Base-by-base conservation (phyloP, 2,888 invertebrate genomes). In the Hipparchia semele region DNA sequence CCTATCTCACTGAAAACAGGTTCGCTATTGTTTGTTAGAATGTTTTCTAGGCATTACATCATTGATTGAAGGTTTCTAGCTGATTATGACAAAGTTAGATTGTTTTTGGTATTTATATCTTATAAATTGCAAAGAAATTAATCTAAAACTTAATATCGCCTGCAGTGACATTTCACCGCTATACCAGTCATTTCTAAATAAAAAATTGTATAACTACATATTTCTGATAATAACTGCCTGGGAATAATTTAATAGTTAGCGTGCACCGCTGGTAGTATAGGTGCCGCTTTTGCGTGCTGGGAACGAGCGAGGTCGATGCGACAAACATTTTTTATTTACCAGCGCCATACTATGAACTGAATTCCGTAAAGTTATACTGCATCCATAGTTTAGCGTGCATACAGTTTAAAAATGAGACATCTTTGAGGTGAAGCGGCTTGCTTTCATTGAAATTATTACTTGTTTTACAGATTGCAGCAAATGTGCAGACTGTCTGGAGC, bases 271-370 rank as follows among this genome's bases (percentile, higher is more conserved):
- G 76, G 79, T 75, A 23, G 79, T 77, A 81, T 80, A 75, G 78
- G 39, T 39, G 39, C 39, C 79, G 79, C 79, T 80, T 81, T 84
- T 79, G 83, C 84, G 82, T 84, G 84, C 81, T 78, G 81, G 78
- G 80, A 80, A 78, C 75, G 81, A 79, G 70, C 79, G 78, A 81
- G 82, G 81, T 80, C 82, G 79, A 79, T 80, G 80, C 80, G 82
- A 80, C 79, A 80, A 80, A 76, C 72, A 78, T 78, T 78, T 79
- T 79, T 80, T 77, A 73, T 75, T 75, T 58, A 77, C 61, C 59
- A 70, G 68, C 70, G 62, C 66, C 66, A 62, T 73, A 65, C 73
- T 68, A 75, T 73, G 73, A 70, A 65, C 59, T 56, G 66, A 72
- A 73, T 78, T 76, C 71, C 73, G 69, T 72, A 75, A 75, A 75